Conservation (phyloP, 2,888 invertebrate species). For the Beris morrisii region DNA sequence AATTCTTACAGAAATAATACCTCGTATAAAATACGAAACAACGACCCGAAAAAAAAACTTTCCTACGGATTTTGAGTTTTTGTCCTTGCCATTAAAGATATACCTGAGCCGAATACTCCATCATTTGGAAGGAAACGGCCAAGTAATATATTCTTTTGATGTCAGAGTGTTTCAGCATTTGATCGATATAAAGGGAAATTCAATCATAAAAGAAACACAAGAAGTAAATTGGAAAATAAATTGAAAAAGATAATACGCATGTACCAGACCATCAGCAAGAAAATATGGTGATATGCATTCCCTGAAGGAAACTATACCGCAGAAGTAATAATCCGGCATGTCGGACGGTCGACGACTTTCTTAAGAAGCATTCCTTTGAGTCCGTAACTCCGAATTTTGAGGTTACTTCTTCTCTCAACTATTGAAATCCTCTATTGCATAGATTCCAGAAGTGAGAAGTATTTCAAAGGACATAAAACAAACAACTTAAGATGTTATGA, state of each 20-base stretch:
- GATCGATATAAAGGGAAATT: slow-evolving; percentile 34
- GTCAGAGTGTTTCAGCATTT: slow-evolving; percentile 27
- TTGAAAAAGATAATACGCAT: slow-evolving; percentile 34
- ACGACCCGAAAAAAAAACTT: no score
- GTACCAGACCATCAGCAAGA: slow-evolving; percentile 8
- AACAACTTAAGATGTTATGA: no score
- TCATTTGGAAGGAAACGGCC: slow-evolving; percentile 22
- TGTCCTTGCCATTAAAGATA: not conserved
- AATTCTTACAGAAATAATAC: no score
- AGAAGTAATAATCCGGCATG: slow-evolving; percentile 24
- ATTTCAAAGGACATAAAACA: no score
- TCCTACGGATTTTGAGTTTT: not conserved
- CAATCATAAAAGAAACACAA: slow-evolving; percentile 35
- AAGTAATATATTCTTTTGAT: slow-evolving; percentile 34
- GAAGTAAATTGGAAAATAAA: slow-evolving; percentile 34
- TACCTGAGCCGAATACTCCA: slow-evolving; percentile 11
- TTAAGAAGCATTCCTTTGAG: not conserved
- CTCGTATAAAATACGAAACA: no score
- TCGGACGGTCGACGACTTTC: slow-evolving; percentile 13
- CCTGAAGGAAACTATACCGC: slow-evolving; percentile 18
- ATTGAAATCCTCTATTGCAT: no score
- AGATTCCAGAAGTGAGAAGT: no score
- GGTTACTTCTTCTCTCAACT: no score
- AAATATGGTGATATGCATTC: slow-evolving; percentile 16
- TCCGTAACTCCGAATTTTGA: no score